Conservation (phyloP, 37 sponge, comb jelly and placozoan genomes). For the Mnemiopsis leidyi region DNA sequence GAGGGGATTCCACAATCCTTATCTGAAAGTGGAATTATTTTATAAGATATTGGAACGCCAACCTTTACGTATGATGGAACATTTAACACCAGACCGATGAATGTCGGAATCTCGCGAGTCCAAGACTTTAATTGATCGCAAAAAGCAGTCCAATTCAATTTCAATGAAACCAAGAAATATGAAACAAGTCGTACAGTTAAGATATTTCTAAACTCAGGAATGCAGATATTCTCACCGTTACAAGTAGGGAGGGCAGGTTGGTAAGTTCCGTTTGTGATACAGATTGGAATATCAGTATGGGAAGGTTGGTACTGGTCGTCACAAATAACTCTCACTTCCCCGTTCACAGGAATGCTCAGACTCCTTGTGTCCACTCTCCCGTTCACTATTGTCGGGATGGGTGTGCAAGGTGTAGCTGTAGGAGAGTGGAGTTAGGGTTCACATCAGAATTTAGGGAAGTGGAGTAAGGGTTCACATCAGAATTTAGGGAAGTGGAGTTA, state of each 20-base stretch:
- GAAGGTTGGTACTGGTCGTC: slow-evolving; percentile 29
- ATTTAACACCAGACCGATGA: background rate
- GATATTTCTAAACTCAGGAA: too few relatives aligned
- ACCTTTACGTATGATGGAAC: background rate
- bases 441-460: too few relatives aligned
- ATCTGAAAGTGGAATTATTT: background rate
- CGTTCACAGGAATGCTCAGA: background rate
- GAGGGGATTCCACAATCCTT: slow-evolving; percentile 25
- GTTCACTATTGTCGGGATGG: background rate
- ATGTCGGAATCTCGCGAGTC: too few relatives aligned
- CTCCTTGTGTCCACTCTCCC: background rate
- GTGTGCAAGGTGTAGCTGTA: background rate
- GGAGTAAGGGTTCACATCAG: too few relatives aligned
- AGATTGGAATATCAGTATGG: background rate
- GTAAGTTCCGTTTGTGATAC: slow-evolving; percentile 14
- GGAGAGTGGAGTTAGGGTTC: background rate
- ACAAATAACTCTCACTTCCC: background rate
- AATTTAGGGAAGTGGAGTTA: too few relatives aligned
- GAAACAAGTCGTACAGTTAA: too few relatives aligned
- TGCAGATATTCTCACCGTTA: too few relatives aligned
- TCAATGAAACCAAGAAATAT: too few relatives aligned
- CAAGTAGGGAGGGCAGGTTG: background rate
- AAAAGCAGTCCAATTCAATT: too few relatives aligned
- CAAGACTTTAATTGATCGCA: too few relatives aligned
- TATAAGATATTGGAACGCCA: background rate